Evolutionary conservation across 2,888 invertebrate species (phyloP), one percentile per base, ranked within the genome.

Genomic region (Agonopterix subpropinquella): DNA sequence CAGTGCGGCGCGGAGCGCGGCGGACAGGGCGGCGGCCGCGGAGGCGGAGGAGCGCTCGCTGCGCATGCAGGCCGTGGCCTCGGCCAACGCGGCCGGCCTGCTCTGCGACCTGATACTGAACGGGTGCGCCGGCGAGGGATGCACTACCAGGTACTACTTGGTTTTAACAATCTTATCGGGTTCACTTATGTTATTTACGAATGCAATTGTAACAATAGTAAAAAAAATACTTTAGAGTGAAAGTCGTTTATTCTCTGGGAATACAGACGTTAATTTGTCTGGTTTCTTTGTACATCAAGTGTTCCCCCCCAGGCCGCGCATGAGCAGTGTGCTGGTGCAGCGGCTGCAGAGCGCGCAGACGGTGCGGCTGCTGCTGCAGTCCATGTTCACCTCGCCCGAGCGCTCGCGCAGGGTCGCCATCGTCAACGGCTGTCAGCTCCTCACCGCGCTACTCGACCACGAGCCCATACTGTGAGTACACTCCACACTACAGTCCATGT

Each of bases 21-120:
- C 52, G 41, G 56, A 2, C 36, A 44, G 47, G 51, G 42, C 11
- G 11, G 45, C 49, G 50, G 50, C 36, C 44, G 50, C 46, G 49
- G 50, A 18, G 42, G 89, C 93, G 54, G 89, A 83, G 51, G 41
- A 39, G 46, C 43, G 41, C 52, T 42, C 41, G 45, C 57, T 28
- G 47, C n/a, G 59, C 52, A 52, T 89, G 91, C 58, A 83, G 91
- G 61, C 92, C 64, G 94, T 94, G 66, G 93, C 94, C 67, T 95
- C 97, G 73, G 92, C 92, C 68, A 97, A 97, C 89, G 95, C 95
- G 67, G 92, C 96, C 64, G 94, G 96, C 84, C 91, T 97, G 80
- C 91, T 98, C 67, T 94, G 95, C 87, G 96, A 97, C 89, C 93
- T 97, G 73, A 91, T 96, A 59, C 59, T 69, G 35, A 70, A 57